phyloP scores from a whole-genome alignment of 2,888 invertebrate genomes.

The Amphimallon solstitiale region DNA sequence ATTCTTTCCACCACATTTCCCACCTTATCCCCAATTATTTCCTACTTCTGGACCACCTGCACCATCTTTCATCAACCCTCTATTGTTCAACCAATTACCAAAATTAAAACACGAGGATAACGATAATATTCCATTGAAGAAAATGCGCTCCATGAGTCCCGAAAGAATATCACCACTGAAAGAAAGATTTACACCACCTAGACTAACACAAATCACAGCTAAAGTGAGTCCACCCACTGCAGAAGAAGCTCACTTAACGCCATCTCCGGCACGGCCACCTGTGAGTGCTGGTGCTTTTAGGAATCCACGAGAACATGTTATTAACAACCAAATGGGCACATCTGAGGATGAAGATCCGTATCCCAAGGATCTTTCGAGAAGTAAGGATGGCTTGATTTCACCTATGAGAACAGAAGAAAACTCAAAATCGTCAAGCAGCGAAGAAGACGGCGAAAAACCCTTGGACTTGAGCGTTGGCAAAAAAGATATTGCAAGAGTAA shows the following conservation, averaged over 20 bases:
- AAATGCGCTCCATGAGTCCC: constrained; percentile 49
- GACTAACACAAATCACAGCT: constrained; percentile 60
- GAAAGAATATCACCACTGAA: constrained; percentile 53
- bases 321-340: constrained; percentile 41
- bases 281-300: constrained; percentile 53
- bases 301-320: constrained; percentile 50
- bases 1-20: constrained; percentile 74
- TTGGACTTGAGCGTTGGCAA: constrained; percentile 76
- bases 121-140: constrained; percentile 31
- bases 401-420: constrained; percentile 59
- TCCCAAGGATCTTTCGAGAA: constrained; percentile 56
- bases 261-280: constrained; percentile 73
- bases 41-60: constrained; percentile 63
- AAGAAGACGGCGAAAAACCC: constrained; percentile 72
- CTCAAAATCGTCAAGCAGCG: constrained; percentile 52
- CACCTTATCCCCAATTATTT: constrained; percentile 58
- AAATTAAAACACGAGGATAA: constrained; percentile 48
- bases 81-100: constrained; percentile 70
- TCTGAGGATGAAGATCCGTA: constrained; percentile 52
- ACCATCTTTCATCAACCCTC: constrained; percentile 71
- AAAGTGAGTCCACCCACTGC: constrained; percentile 75
- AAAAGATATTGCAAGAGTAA: constrained; percentile 44
- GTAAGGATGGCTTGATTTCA: constrained; percentile 61
- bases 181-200: constrained; percentile 70
- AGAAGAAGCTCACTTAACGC: constrained; percentile 74